Evolutionary conservation across 2,888 invertebrate species (phyloP).

Genomic region (Sipha maydis): DNA sequence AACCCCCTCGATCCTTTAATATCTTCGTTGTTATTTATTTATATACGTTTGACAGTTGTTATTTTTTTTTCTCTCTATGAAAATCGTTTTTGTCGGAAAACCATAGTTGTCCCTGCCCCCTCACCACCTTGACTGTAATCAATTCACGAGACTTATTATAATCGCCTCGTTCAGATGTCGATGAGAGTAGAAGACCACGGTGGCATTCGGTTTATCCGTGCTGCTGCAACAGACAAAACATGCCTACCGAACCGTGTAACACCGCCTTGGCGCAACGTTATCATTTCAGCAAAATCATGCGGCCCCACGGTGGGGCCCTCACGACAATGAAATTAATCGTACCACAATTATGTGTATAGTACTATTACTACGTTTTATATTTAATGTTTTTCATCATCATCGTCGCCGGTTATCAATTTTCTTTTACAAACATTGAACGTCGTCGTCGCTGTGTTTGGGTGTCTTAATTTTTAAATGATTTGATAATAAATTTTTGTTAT

Average conservation of each 20-base stretch:
- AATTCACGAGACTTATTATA: background rate
- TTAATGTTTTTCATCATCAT: background rate
- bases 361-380: background rate
- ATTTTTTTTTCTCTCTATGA: too few relatives aligned
- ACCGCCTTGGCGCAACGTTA: background rate
- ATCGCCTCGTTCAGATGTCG: background rate
- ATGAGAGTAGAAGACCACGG: background rate
- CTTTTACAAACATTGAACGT: background rate
- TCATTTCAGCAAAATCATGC: conserved; percentile 12
- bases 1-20: too few relatives aligned
- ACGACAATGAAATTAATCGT: conserved; percentile 40
- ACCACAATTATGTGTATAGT: background rate
- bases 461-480: background rate
- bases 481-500: conserved; percentile 18
- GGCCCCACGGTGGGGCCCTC: conserved; percentile 29
- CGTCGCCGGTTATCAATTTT: background rate
- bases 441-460: background rate
- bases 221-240: background rate
- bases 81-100: too few relatives aligned
- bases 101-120: too few relatives aligned
- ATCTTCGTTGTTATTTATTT: too few relatives aligned
- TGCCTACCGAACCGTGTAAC: background rate
- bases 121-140: background rate
- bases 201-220: background rate
- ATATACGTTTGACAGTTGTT: too few relatives aligned